phyloP scores from a whole-genome alignment of 2,797 vertebrate genomes.

The Pangasius larnaudii region DNA sequence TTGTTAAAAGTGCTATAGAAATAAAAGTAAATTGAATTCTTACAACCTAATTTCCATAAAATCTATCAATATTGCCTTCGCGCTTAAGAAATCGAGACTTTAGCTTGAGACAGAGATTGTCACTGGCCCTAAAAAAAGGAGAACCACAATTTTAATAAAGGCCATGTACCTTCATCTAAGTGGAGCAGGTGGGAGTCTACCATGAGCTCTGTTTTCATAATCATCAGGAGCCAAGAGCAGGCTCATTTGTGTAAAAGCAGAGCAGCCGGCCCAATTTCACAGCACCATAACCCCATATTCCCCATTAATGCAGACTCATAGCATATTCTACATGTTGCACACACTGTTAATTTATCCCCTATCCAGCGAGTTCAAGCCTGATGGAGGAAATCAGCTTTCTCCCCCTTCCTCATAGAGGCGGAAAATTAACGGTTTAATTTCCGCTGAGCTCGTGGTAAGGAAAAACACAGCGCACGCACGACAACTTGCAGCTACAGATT shows the following conservation, averaged over 20 bases:
- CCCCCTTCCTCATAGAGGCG: constrained; percentile 27
- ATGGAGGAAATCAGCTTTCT: constrained; percentile 46
- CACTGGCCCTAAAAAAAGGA: background rate
- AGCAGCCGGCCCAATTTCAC: constrained; percentile 52
- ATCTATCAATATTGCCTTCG: background rate
- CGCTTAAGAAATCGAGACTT: background rate
- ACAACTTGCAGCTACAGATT: constrained; percentile 5
- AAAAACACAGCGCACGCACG: background rate
- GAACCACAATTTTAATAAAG: background rate
- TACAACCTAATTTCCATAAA: background rate
- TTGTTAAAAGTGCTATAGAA: background rate
- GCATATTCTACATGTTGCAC: constrained; percentile 51
- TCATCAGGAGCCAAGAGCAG: constrained; percentile 22
- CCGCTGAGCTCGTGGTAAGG: constrained; percentile 30
- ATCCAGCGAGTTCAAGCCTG: constrained; percentile 48
- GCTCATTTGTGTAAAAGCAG: constrained; percentile 49
- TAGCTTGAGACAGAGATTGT: background rate
- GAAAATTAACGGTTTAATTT: constrained; percentile 60
- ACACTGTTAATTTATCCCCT: constrained; percentile 48
- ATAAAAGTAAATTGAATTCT: background rate
- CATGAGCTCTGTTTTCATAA: constrained; percentile 22
- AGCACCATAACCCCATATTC: constrained; percentile 53
- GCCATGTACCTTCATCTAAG: background rate
- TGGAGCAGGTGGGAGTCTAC: constrained; percentile 1
- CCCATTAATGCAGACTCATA: constrained; percentile 52